Evolutionary conservation across 2,113 vertebrate species (phyloP), one percentile per base, ranked within the genome.

Genomic region (Dendrocopos noguchii): DNA sequence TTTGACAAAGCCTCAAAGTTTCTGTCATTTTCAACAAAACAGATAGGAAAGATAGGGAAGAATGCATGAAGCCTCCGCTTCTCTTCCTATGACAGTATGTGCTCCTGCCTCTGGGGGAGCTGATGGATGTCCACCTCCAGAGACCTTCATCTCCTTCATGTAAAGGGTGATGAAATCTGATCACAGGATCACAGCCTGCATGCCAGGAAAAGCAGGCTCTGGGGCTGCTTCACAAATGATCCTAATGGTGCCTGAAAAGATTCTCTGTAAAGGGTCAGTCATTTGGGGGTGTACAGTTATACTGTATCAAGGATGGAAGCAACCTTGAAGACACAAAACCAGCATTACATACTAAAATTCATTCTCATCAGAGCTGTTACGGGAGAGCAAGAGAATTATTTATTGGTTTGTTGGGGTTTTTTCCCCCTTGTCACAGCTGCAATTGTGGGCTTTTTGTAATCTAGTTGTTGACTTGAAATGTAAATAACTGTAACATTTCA

Each of bases 391-490:
- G 93, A 94, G 76, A 65, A 80, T 91, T 95, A 79, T 95, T 96
- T 95, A 83, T 10, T 39, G 10, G 39, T 39, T 39, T 39, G 39
- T 12, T 39, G 39, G 39, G 39, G 6, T 57, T 77, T 88, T 75
- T 74, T 84, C 80, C 33, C 67, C 44, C 46, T 95, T 90, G 74
- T 87, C 89, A 79, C 91, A 97, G 74, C 82, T 93, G 76, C 76
- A 84, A 79, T 84, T 89, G 63, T 60, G 70, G 55, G 57, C 39
- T 91, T 90, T 68, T 93, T 19, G 72, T 18, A 91, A 94, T 96
- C 39, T 95, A 96, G 95, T 91, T 91, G 81, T 84, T 91, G 73
- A 80, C 85, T 95, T 93, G 33, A 91, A 90, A 91, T 95, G 87
- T 66, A 85, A 93, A 93, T 88, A 78, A 72, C 59, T 88, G 36